Conservation (phyloP, 2,797 vertebrate species). For the Microhierax caerulescens region DNA sequence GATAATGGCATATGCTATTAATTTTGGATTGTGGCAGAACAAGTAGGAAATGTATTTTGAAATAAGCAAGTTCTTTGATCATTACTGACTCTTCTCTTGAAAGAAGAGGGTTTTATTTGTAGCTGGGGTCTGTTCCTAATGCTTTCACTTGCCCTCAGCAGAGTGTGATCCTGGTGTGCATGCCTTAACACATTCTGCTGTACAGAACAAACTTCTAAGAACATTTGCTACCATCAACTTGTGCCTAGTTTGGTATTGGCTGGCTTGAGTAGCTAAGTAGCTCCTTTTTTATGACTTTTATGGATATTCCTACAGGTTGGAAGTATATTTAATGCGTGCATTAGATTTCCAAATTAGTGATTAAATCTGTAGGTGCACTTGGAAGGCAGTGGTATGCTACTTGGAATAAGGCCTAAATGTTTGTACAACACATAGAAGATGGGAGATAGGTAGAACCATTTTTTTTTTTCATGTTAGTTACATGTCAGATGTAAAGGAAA, state of each 20-base stretch:
- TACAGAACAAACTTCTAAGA: neutral
- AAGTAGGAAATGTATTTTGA: neutral
- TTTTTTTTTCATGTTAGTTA: neutral
- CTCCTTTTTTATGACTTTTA: neutral
- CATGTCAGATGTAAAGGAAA: neutral
- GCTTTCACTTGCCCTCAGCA: neutral
- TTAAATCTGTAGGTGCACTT: neutral
- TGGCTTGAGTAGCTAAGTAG: neutral
- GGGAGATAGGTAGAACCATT: neutral
- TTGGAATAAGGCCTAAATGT: neutral
- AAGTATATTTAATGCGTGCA: neutral
- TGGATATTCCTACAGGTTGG: neutral
- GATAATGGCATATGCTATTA: neutral
- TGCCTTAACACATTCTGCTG: neutral
- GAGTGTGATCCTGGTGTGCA: accelerated
- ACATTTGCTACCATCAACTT: neutral
- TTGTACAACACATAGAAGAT: neutral
- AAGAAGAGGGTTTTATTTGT: neutral
- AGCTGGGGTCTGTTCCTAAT: neutral
- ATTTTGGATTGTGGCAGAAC: neutral
- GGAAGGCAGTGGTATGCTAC: neutral
- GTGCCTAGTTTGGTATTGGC: neutral
- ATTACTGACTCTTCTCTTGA: neutral
- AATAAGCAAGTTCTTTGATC: neutral
- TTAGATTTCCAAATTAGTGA: neutral